These are phyloP conservation scores for Parapristionchus giblindavisi DNA, from an alignment of 2,888 invertebrate genomes.

Conservation along the genomic window DNA sequence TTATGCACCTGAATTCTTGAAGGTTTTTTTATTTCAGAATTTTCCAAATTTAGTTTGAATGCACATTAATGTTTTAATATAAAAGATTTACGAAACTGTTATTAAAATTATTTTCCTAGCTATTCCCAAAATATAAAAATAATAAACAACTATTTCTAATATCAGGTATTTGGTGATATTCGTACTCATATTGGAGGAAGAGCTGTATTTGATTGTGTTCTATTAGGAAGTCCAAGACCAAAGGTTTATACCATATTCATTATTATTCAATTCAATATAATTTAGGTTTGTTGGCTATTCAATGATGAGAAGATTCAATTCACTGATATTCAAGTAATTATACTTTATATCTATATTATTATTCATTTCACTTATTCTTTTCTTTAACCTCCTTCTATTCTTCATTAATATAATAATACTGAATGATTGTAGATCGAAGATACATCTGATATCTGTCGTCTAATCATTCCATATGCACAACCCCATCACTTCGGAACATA, in stretches of 20 bases:
- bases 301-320: slow-evolving; percentile 67
- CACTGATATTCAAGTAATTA: slow-evolving; percentile 56
- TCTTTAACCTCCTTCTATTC: no score
- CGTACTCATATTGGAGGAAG: slow-evolving; percentile 61
- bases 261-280: no score
- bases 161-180: slow-evolving; percentile 64
- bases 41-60: background rate
- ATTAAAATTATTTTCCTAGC: background rate
- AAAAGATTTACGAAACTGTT: no score
- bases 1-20: slow-evolving; percentile 68
- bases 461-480: slow-evolving; percentile 66
- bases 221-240: slow-evolving; percentile 67
- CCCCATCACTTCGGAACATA: slow-evolving; percentile 60
- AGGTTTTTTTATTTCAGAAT: slow-evolving; percentile 44
- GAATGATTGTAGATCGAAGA: slow-evolving; percentile 53
- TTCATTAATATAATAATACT: no score
- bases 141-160: slow-evolving; percentile 5
- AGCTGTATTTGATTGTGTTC: slow-evolving; percentile 68
- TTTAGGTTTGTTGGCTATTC: slow-evolving; percentile 68
- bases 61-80: background rate
- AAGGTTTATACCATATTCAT: no score
- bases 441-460: slow-evolving; percentile 67
- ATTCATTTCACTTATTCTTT: no score
- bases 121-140: no score
- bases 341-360: no score